phyloP scores from a whole-genome alignment of 2,888 invertebrate species.

The Anticlea derivata region DNA sequence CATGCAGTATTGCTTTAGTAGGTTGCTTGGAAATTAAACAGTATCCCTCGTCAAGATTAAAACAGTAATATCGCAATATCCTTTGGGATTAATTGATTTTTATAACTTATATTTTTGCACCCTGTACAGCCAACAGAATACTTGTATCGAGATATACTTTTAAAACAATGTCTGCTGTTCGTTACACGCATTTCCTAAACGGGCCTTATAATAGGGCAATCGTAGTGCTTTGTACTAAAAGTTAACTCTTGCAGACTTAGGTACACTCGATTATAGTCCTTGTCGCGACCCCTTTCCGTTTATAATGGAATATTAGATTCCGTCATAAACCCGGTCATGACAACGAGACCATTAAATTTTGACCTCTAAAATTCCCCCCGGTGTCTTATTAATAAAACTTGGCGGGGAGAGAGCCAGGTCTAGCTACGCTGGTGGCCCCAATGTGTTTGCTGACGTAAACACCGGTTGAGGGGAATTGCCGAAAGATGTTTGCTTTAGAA shows the following conservation, averaged over 20 bases:
- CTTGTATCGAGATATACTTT: constrained; percentile 31
- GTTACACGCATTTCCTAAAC: constrained; percentile 38
- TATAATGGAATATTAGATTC: constrained; percentile 77
- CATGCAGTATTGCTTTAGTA: too few species aligned
- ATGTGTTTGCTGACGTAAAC: constrained; percentile 64
- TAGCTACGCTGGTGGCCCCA: constrained; percentile 45
- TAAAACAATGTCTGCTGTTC: constrained; percentile 41
- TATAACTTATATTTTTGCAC: too few species aligned
- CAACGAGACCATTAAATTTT: constrained; percentile 56
- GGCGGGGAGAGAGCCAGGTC: constrained; percentile 41
- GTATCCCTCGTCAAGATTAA: too few species aligned
- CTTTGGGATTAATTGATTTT: too few species aligned
- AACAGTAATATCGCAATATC: too few species aligned
- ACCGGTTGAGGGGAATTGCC: constrained; percentile 58
- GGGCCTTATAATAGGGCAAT: constrained; percentile 9
- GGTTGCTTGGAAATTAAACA: too few species aligned
- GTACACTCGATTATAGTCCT: constrained; percentile 62
- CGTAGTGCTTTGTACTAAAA: constrained; percentile 20
- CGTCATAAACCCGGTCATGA: constrained; percentile 61
- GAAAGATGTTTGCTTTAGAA: constrained; percentile 62
- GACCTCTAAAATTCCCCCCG: constrained; percentile 55
- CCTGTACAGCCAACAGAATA: too few species aligned
- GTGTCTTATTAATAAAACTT: constrained; percentile 30
- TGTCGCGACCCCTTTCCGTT: constrained; percentile 59
- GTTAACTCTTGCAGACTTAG: constrained; percentile 40